Evolutionary conservation across 2,797 vertebrate species (phyloP), one percentile per base, ranked within the genome.

Genomic region (Clarias pachynema): DNA sequence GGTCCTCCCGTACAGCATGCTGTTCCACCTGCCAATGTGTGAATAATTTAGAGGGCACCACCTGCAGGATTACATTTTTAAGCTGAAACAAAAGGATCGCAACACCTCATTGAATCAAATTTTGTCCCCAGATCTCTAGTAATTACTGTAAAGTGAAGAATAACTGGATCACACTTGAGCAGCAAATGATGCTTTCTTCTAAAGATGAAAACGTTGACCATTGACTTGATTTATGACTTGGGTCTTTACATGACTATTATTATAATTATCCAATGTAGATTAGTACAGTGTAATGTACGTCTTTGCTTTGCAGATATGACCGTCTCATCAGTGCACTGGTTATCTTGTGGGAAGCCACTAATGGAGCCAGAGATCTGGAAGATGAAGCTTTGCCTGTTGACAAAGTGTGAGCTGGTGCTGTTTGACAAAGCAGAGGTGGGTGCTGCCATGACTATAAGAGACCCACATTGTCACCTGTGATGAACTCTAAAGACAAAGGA

Each of bases 331-430:
- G 75, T 91, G 68, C 89, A 93, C 69, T 94, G 94, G 93, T 88
- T 95, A 82, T 95, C 94, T 1, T 94, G 92, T 69, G 95, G 94
- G 22, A 89, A 81, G 56, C 91, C 77, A 0, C 74, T 88, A 84
- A 88, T 82, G 14, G 89, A 94, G 86, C 88, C 92, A 60, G 62
- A 89, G 10, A 26, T 91, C 65, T 95, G 94, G 94, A 92, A 85
- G 68, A 83, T 88, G 31, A 94, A 93, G 90, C 93, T 95, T 88
- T 94, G 94, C 87, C 91, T 95, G 86, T 90, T 95, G 66, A 92
- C 93, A 0, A 91, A 92, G 0, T 88, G 90, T 56, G 91, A 92
- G 69, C 63, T 94, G 9, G 86, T 95, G 75, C 88, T 94, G 86
- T 89, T 95, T 56, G 91, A 94, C 59, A 89, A 93, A 88, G 85